Percentiles rank a stretch among this genome's conserved stretches.
Conservation (phyloP, 1,140 invertebrate genomes). For the Drosophila kanapiae region DNA sequence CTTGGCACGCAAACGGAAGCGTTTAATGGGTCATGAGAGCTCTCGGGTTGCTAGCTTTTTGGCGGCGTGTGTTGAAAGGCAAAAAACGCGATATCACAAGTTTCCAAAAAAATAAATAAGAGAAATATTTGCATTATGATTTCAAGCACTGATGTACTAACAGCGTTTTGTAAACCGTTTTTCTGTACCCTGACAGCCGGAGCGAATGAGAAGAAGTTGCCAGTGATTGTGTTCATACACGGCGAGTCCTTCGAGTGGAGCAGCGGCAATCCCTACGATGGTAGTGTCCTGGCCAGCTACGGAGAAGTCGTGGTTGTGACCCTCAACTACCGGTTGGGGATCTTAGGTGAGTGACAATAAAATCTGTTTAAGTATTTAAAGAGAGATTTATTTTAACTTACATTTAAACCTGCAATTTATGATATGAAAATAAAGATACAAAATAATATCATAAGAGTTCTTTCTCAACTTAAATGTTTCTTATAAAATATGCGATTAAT, state of each 20-base stretch:
- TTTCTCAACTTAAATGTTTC: not conserved
- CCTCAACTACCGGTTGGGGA: constrained; percentile 97
- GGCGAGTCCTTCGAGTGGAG: constrained; percentile 98
- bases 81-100: constrained; percentile 23
- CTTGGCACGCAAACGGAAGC: constrained; percentile 63
- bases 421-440: not conserved
- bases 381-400: no score
- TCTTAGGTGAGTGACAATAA: constrained; percentile 88
- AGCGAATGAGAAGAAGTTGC: constrained; percentile 88
- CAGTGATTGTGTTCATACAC: constrained; percentile 97
- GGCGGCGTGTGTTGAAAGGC: constrained; percentile 16
- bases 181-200: constrained; percentile 81
- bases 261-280: constrained; percentile 97
- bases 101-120: not conserved
- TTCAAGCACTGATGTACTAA: constrained; percentile 14
- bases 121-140: constrained; percentile 35
- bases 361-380: not conserved
- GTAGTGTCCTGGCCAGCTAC: constrained; percentile 95
- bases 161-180: constrained; percentile 20
- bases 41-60: constrained; percentile 15
- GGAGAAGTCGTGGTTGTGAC: constrained; percentile 97
- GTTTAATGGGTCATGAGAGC: constrained; percentile 67
- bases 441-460: no score
- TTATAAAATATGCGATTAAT: not conserved
- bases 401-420: not conserved